phyloP scores from a whole-genome alignment of 2,113 vertebrate species.

The Eleginops maclovinus region DNA sequence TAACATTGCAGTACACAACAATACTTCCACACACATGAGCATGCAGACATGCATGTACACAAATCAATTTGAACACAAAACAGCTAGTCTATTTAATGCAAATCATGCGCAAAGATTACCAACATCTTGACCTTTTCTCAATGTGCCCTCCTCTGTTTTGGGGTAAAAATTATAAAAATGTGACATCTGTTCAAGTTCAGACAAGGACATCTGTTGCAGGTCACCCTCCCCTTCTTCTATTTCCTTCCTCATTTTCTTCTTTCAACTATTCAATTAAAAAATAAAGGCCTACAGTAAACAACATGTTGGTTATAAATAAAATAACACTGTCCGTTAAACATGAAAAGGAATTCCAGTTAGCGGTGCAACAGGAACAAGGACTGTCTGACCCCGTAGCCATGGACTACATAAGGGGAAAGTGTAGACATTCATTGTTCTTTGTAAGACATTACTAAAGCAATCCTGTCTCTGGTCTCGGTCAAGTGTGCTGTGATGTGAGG shows the following conservation, averaged over 20 bases:
- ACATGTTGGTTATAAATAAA: slow-evolving; percentile 5
- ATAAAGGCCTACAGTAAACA: neutral
- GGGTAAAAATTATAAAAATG: neutral
- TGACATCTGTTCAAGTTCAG: slow-evolving; percentile 6
- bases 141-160: neutral
- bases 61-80: neutral
- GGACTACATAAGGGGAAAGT: slow-evolving; percentile 76
- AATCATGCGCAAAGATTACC: neutral
- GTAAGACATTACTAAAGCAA: slow-evolving; percentile 72
- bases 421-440: slow-evolving; percentile 74
- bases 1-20: neutral
- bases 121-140: neutral
- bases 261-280: slow-evolving; percentile 17
- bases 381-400: slow-evolving; percentile 49
- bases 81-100: neutral
- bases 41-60: neutral
- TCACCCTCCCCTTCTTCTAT: neutral
- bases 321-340: neutral
- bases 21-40: neutral
- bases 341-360: slow-evolving; percentile 5
- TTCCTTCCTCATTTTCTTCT: neutral
- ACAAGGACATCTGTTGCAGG: neutral
- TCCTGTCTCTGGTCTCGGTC: slow-evolving; percentile 83
- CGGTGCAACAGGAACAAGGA: slow-evolving; percentile 36
- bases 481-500: slow-evolving; percentile 82